A percentile compares a stretch with the other conserved stretches of the same genome.
These are phyloP conservation scores for Calameuta idolon DNA, from an alignment of 2,888 invertebrate species.

Conservation along the genomic window DNA sequence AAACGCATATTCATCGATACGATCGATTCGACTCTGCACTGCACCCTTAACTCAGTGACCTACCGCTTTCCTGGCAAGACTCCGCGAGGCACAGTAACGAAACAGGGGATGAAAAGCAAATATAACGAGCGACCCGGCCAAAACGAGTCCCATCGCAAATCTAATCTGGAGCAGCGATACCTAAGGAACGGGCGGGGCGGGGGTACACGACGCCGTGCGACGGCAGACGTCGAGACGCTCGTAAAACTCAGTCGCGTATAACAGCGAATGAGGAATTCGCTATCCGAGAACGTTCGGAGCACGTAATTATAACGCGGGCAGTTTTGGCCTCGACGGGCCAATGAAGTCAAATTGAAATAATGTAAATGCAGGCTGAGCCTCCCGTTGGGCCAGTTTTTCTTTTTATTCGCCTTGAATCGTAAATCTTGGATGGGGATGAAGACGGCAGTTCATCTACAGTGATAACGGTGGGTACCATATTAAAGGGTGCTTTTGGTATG, in stretches of 20 bases:
- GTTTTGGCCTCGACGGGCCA: constrained; percentile 34
- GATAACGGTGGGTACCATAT: neutral
- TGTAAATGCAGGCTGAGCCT: constrained; percentile 50
- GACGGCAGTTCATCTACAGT: neutral
- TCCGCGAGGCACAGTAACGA: neutral
- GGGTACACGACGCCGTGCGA: neutral
- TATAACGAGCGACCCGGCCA: neutral
- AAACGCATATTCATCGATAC: constrained; percentile 48
- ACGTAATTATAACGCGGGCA: neutral
- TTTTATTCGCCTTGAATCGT: constrained; percentile 53
- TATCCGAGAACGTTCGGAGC: neutral
- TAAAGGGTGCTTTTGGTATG: neutral
- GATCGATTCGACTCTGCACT: constrained; percentile 30
- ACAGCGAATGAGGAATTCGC: neutral
- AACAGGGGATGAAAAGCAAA: neutral
- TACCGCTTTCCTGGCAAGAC: neutral
- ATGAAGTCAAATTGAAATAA: constrained; percentile 51
- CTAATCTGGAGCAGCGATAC: neutral
- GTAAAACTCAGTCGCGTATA: neutral
- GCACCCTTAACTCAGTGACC: neutral
- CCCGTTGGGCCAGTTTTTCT: constrained; percentile 43
- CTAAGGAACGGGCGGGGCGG: neutral
- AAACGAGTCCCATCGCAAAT: constrained; percentile 41
- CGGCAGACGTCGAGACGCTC: neutral
- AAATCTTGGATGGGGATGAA: constrained; percentile 34